Conservation (phyloP, 2,888 invertebrate species). For the Tromatobia lineatoria region DNA sequence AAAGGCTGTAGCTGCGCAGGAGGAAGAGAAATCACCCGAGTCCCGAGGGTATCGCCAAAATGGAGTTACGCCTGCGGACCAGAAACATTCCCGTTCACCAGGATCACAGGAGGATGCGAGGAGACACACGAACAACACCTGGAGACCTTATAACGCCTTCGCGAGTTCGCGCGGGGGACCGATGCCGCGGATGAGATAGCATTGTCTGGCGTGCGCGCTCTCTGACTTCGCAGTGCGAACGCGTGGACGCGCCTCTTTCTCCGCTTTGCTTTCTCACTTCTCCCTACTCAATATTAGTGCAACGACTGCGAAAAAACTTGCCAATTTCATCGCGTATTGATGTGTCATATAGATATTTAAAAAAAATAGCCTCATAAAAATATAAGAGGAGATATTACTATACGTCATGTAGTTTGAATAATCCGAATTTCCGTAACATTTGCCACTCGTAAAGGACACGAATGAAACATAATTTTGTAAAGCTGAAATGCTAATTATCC, state of each 20-base stretch:
- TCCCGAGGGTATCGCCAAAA: slow-evolving; percentile 46
- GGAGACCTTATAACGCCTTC: slow-evolving; percentile 41
- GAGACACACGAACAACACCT: slow-evolving; percentile 31
- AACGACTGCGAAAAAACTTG: neutral
- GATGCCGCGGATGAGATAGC: slow-evolving; percentile 77
- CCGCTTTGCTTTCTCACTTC: neutral
- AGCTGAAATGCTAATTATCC: too few relatives aligned
- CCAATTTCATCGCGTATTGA: neutral
- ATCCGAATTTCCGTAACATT: too few relatives aligned
- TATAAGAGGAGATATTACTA: too few relatives aligned
- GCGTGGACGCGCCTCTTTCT: slow-evolving; percentile 50
- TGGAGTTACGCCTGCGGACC: slow-evolving; percentile 19
- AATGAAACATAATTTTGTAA: too few relatives aligned
- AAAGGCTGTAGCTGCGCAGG: neutral
- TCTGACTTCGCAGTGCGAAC: slow-evolving; percentile 55
- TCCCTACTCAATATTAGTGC: neutral
- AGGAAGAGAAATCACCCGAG: neutral
- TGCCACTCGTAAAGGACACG: too few relatives aligned
- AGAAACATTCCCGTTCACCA: slow-evolving; percentile 75
- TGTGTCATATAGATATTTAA: neutral
- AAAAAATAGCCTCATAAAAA: too few relatives aligned
- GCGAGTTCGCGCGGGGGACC: slow-evolving; percentile 56
- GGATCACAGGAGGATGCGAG: slow-evolving; percentile 67
- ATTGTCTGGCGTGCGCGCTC: slow-evolving; percentile 71
- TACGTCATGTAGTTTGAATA: too few relatives aligned